A percentile compares a stretch with the other conserved stretches of the same genome.
Evolutionary conservation across 2,797 vertebrate genomes (phyloP).

Genomic region (Silurus aristotelis): DNA sequence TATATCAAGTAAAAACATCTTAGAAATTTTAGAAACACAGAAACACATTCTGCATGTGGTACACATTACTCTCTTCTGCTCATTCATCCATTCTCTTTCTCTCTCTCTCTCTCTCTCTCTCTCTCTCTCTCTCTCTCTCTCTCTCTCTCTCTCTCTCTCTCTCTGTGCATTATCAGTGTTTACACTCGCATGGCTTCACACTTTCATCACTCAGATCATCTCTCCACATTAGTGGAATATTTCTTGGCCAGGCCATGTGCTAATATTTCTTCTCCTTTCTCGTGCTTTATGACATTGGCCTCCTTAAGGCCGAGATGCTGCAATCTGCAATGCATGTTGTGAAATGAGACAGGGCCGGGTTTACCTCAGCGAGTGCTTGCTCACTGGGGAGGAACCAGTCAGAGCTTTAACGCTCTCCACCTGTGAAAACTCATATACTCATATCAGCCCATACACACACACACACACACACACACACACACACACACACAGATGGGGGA

Average conservation of each 20-base stretch:
- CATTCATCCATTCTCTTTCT: background rate
- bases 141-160: background rate
- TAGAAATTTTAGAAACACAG: background rate
- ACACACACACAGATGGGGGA: background rate
- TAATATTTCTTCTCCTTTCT: background rate
- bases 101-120: background rate
- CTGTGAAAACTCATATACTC: conserved; percentile 60
- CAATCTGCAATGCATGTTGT: conserved; percentile 16
- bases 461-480: conserved; percentile 12
- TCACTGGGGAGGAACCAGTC: conserved; percentile 47
- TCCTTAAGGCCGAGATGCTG: background rate
- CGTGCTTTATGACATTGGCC: background rate
- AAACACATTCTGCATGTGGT: background rate
- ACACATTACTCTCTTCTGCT: background rate
- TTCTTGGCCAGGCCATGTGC: background rate
- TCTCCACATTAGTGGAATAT: conserved; percentile 5
- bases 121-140: background rate
- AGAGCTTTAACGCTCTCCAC: conserved; percentile 54
- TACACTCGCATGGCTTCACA: background rate
- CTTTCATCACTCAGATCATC: conserved; percentile 13
- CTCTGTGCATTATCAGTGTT: background rate
- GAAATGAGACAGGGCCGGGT: conserved; percentile 29
- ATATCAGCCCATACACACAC: conserved; percentile 49
- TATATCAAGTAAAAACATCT: background rate
- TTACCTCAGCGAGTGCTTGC: conserved; percentile 46